Evolutionary conservation across 2,797 vertebrate species (phyloP), one percentile per base, ranked within the genome.

Genomic region (Sciaenops ocellatus): DNA sequence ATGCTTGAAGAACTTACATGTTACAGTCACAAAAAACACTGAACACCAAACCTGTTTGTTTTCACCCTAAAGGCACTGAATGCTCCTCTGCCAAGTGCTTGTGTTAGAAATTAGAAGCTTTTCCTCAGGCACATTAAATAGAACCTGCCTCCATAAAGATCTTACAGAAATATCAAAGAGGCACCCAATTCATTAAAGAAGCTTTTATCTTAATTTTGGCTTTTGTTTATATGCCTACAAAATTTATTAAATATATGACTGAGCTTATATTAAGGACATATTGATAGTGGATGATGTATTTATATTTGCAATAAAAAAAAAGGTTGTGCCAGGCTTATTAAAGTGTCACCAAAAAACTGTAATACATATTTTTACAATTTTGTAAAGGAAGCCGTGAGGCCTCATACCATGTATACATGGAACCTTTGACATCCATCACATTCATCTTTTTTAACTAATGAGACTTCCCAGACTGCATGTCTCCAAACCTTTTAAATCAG

Each of bases 401-500:
- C 60, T 77, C 6, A 60, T 20, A 15, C 4, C 3, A 3, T 52
- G 17, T 8, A 20, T 20, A n/a, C 38, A 24, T 5, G 5, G 30
- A 6, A 47, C 20, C 54, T 69, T 70, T 71, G 66, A 46, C 73
- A 71, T 61, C 15, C 0, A 5, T 57, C 46, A 80, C 16, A 47
- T 47, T 38, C 1, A 65, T 52, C 34, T 59, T 57, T 24, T 34
- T 16, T 2, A 46, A 17, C 18, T 10, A 46, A 6, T 60, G 57
- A 68, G 30, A 64, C 59, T 2, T 55, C 24, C 9, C 26, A 51
- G 73, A 30, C 41, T 62, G 51, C 26, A 51, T 10, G 1, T 20
- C 67, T 76, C 70, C 60, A 61, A 47, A 34, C 34, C 67, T 78
- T 66, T 55, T 57, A 64, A 52, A 57, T 38, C 28, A 2, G 54